These are phyloP conservation scores for Arothron firmamentum DNA, from an alignment of 2,113 vertebrate species.

Conservation along the genomic window DNA sequence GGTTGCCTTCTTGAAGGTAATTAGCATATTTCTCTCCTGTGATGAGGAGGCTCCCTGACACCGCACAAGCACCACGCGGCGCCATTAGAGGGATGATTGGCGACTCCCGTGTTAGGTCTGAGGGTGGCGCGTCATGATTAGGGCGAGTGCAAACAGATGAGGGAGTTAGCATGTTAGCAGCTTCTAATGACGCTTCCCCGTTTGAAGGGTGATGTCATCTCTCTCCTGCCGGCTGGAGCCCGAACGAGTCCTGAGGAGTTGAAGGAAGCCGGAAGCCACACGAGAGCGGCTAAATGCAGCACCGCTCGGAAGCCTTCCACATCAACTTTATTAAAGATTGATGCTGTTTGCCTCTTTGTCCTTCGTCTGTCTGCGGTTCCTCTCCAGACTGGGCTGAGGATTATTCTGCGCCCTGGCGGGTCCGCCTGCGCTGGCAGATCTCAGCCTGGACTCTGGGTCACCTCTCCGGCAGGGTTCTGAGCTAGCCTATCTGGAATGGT, in stretches of 20 bases:
- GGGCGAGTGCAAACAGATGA: conserved; percentile 36
- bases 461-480: conserved; percentile 18
- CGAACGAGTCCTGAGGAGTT: neutral
- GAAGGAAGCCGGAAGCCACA: too few species aligned
- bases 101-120: conserved; percentile 33
- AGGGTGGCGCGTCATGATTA: conserved; percentile 40
- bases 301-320: neutral
- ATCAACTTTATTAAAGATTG: conserved; percentile 1
- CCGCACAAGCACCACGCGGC: conserved; percentile 17
- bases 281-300: neutral
- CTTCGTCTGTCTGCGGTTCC: neutral
- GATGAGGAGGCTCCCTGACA: conserved; percentile 41
- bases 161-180: conserved; percentile 15
- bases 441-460: conserved; percentile 38
- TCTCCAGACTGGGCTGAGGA: neutral
- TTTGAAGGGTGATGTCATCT: conserved; percentile 22
- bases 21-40: conserved; percentile 43
- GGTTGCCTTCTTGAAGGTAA: conserved; percentile 47
- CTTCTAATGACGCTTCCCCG: conserved; percentile 21
- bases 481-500: conserved; percentile 42
- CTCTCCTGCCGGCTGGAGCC: neutral
- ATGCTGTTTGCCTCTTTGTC: neutral
- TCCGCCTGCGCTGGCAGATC: neutral
- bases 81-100: conserved; percentile 54
- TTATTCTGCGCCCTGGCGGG: neutral